A percentile compares a stretch with the other conserved stretches of the same genome.
Conservation (phyloP, 2,888 invertebrate species). For the Leucozona laternaria region DNA sequence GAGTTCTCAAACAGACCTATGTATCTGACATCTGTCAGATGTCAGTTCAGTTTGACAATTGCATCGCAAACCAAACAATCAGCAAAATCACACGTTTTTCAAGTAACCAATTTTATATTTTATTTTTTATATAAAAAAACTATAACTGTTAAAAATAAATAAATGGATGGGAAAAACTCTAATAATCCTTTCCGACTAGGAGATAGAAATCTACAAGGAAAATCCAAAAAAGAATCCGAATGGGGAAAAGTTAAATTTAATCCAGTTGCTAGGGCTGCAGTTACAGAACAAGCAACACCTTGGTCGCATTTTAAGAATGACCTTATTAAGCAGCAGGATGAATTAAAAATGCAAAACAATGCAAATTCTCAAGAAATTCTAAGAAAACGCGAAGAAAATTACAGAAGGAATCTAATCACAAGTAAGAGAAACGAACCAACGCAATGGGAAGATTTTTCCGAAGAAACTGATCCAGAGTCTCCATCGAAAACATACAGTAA, state of each 20-base stretch:
- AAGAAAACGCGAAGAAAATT: conserved; percentile 78
- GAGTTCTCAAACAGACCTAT: too few relatives aligned
- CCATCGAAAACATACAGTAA: conserved; percentile 22
- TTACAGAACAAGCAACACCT: conserved; percentile 78
- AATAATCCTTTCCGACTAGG: conserved; percentile 58
- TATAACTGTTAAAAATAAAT: background rate
- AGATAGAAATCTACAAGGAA: background rate
- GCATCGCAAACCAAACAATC: too few relatives aligned
- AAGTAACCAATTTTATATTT: background rate
- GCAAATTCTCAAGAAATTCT: conserved; percentile 76
- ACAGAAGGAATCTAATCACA: conserved; percentile 79
- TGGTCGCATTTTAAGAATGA: conserved; percentile 80
- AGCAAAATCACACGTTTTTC: background rate
- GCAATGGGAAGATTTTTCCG: conserved; percentile 80
- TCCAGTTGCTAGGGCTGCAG: conserved; percentile 70
- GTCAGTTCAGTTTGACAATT: too few relatives aligned
- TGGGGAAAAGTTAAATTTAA: conserved; percentile 80
- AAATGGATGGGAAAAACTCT: conserved; percentile 30
- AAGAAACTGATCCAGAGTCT: conserved; percentile 51
- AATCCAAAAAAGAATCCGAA: conserved; percentile 57
- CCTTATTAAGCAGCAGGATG: conserved; percentile 77
- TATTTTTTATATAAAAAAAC: background rate
- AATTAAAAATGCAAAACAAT: conserved; percentile 1
- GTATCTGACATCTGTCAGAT: too few relatives aligned
- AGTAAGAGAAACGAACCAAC: conserved; percentile 78